phyloP scores from a whole-genome alignment of 2,888 invertebrate genomes.

The Pelosia muscerda region DNA sequence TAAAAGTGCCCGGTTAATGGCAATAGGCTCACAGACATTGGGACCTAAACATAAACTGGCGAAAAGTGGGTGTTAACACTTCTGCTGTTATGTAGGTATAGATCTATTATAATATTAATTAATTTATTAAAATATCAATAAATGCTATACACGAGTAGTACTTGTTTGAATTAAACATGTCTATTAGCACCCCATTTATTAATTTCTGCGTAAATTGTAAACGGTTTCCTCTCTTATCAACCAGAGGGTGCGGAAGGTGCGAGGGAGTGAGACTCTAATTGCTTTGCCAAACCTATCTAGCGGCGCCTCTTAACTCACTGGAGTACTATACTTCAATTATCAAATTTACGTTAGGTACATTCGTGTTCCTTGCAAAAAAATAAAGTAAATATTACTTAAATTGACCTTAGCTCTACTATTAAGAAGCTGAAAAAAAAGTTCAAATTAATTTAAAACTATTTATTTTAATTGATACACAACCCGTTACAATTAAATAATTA shows the following conservation, averaged over 20 bases:
- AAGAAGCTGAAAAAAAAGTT: too few species aligned
- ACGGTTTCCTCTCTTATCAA: neutral
- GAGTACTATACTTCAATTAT: constrained; percentile 4
- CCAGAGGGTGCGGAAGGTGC: neutral
- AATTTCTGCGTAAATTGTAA: neutral
- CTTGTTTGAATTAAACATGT: neutral
- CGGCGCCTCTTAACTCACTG: constrained; percentile 10
- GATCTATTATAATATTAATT: too few species aligned
- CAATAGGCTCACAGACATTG: too few species aligned
- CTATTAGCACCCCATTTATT: neutral
- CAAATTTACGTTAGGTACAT: constrained; percentile 2
- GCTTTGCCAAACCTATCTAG: constrained; percentile 15
- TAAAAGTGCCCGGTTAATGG: too few species aligned
- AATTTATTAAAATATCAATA: too few species aligned
- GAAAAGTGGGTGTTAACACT: too few species aligned
- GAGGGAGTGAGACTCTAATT: constrained; percentile 27
- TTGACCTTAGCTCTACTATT: neutral
- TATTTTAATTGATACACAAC: too few species aligned
- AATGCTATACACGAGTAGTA: neutral
- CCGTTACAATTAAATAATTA: too few species aligned
- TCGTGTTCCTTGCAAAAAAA: neutral
- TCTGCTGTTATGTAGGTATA: too few species aligned
- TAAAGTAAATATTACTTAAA: neutral
- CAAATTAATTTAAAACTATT: too few species aligned
- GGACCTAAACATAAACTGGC: too few species aligned